phyloP scores from a whole-genome alignment of 2,888 invertebrate species.

The Polydrusus cervinus region DNA sequence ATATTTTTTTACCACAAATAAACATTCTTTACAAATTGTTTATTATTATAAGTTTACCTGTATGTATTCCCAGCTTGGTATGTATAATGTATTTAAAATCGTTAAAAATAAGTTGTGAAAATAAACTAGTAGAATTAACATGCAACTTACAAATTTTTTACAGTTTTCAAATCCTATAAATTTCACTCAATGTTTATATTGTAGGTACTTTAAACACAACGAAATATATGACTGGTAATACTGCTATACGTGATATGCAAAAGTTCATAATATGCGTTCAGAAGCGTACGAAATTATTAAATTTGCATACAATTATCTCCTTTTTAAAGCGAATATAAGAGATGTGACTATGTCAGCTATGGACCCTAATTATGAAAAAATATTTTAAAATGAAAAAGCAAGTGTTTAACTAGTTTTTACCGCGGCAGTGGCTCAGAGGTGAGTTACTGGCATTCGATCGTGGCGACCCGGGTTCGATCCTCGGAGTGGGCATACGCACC shows the following conservation, averaged over 20 bases:
- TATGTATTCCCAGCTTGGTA: not conserved
- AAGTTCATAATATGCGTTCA: not conserved
- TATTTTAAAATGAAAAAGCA: no score
- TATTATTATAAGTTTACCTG: not conserved
- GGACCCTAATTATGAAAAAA: no score
- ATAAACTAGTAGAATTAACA: slow-evolving; percentile 5
- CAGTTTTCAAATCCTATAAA: slow-evolving; percentile 12
- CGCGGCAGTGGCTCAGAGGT: no score
- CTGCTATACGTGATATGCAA: not conserved
- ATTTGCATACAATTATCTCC: not conserved
- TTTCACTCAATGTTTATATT: slow-evolving; percentile 8
- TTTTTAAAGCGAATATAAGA: no score
- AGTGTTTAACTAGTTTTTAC: no score
- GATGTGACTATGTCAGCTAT: no score
- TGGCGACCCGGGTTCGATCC: no score
- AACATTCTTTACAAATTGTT: not conserved
- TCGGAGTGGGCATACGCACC: no score
- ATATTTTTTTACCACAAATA: not conserved
- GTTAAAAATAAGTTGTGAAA: slow-evolving; percentile 13
- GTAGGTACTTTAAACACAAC: slow-evolving; percentile 4
- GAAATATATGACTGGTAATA: slow-evolving; percentile 12
- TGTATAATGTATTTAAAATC: not conserved
- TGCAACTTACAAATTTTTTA: slow-evolving; percentile 1
- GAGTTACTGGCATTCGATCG: no score
- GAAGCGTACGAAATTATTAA: slow-evolving; percentile 1